Base-by-base conservation (phyloP, 1,140 invertebrate species). In the Luehdorfia chinensis region DNA sequence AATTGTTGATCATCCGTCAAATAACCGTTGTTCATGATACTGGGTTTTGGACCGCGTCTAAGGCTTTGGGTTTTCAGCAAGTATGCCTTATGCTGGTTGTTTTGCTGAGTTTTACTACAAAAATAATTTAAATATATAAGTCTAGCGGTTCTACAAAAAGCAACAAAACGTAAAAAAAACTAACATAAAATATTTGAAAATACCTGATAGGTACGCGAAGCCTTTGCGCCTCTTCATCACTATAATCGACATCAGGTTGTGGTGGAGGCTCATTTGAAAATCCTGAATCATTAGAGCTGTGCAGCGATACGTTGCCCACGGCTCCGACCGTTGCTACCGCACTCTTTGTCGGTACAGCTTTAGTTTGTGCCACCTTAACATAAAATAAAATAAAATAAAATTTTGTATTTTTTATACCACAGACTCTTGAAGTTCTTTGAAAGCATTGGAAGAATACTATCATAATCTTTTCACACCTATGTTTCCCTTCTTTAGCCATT, bases 261-360 rank as follows among this genome's bases (percentile, higher is more conserved):
- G 94, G 93, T 2, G 95, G 94, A 5, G 94, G 93, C 68, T 95
- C 95, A 66, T 96, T 96, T 66, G 94, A 95, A 72, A 96, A 96
- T 14, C 95, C 95, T 62, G 94, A 96, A 84, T 96, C 95, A 81
- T 96, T 96, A 70, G 94, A 96, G 73, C 94, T 95, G 75, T 96
- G 94, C 41, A 96, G 89, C 12, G 93, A 94, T 5, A 93, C 93
- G 68, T 92, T 93, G 34, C 91, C 91, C 18, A 90, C 90, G 15
- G 89, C 88, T 47, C 86, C 88, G 19, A 86, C 83, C 13, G 84
- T 81, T 41, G 87, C 75, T 8, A 87, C 81, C 5, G 69, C 76
- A 19, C 76, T 84, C 56, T 84, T 84, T 19, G 74, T 80, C 48
- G 83, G 80, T n/a, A 59, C 75, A 18, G 87, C 84, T 52, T 88